phyloP scores from a whole-genome alignment of 1,140 invertebrate species.

The Atta texana region DNA sequence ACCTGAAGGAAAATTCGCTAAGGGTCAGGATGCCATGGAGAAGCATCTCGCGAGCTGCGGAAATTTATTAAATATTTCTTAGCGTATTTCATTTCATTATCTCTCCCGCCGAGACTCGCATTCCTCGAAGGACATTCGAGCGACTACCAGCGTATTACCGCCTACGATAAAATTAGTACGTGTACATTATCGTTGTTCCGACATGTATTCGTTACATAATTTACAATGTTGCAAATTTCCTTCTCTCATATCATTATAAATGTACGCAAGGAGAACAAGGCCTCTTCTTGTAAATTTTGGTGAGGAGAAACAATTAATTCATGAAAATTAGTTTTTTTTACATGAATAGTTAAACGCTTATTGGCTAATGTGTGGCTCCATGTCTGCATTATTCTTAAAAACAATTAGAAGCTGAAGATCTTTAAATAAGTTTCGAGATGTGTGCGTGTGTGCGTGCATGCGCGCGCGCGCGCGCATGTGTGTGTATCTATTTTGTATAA shows the following conservation, averaged over 20 bases:
- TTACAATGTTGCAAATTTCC: neutral
- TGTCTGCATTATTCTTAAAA: no score
- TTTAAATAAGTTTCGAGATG: no score
- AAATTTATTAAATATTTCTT: slow-evolving; percentile 82
- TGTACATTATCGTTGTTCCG: neutral
- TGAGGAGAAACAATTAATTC: no score
- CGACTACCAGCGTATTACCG: slow-evolving; percentile 54
- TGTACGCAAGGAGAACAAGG: no score
- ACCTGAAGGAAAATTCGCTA: slow-evolving; percentile 73
- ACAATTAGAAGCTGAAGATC: no score
- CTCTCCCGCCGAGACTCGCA: slow-evolving; percentile 61
- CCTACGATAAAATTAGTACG: slow-evolving; percentile 33
- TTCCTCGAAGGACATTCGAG: slow-evolving; percentile 75
- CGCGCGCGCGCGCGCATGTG: no score
- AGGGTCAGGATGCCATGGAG: slow-evolving; percentile 58
- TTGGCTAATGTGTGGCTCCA: no score
- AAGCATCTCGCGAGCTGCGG: slow-evolving; percentile 51
- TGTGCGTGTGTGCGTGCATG: no score
- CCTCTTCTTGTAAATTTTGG: no score
- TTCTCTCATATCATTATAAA: neutral
- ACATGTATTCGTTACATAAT: slow-evolving; percentile 5
- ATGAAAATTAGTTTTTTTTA: no score
- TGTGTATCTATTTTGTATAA: no score
- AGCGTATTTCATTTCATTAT: slow-evolving; percentile 81
- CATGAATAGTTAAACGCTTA: no score